phyloP scores from a whole-genome alignment of 2,797 vertebrate species.

The Myotis planiceps region DNA sequence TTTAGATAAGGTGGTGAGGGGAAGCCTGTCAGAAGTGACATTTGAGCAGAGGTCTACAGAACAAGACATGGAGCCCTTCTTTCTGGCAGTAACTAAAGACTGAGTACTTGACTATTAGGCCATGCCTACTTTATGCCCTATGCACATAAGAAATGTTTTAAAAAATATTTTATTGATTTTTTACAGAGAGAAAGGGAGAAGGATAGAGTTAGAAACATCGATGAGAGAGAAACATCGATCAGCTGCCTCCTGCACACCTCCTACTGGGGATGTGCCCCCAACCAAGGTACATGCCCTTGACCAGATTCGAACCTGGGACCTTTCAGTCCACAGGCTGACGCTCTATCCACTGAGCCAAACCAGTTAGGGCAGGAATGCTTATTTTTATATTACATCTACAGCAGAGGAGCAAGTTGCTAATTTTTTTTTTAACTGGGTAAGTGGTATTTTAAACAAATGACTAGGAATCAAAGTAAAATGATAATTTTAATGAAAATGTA shows the following conservation, averaged over 20 bases:
- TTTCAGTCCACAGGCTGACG: too few species aligned
- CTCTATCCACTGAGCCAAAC: too few species aligned
- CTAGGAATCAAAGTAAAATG: slow-evolving; percentile 34
- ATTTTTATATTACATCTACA: background rate
- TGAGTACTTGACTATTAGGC: background rate
- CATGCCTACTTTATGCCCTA: background rate
- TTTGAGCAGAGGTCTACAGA: background rate
- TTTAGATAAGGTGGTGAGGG: background rate
- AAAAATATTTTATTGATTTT: too few species aligned
- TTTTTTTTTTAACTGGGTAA: background rate
- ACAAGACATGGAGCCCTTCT: background rate
- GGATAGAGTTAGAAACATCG: too few species aligned
- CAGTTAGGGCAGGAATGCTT: background rate
- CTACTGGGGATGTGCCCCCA: too few species aligned
- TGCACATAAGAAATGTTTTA: background rate
- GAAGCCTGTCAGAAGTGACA: background rate
- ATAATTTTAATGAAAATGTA: slow-evolving; percentile 31
- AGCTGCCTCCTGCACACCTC: too few species aligned
- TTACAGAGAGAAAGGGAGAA: too few species aligned
- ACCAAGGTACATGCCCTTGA: too few species aligned
- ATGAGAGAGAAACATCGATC: too few species aligned
- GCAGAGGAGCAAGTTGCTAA: background rate
- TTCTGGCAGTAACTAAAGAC: background rate
- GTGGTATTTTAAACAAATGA: slow-evolving; percentile 36
- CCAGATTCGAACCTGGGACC: too few species aligned